A percentile compares a stretch with the other conserved stretches of the same genome.
Conservation (phyloP, 2,113 vertebrate species). For the Tamias sibiricus region DNA sequence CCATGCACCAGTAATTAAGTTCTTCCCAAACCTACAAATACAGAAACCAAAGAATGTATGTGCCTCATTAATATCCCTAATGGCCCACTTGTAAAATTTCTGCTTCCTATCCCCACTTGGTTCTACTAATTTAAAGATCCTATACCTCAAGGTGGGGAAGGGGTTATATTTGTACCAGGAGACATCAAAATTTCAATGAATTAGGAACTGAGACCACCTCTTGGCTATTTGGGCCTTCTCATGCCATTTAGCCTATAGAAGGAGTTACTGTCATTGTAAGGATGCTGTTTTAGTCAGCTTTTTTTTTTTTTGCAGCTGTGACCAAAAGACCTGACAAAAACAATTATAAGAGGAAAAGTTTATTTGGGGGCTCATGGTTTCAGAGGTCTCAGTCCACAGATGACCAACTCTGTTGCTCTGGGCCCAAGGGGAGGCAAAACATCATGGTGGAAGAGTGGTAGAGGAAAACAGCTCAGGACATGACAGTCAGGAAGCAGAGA, state of each 20-base stretch:
- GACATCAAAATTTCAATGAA: not conserved
- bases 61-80: not conserved
- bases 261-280: not conserved
- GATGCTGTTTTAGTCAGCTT: not conserved
- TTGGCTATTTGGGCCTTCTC: not conserved
- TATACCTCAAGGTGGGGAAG: not conserved
- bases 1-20: not conserved
- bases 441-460: too few species aligned
- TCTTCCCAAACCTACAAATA: not conserved
- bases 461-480: too few species aligned
- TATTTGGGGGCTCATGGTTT: too few species aligned
- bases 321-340: too few species aligned
- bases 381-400: too few species aligned
- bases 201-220: not conserved
- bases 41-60: not conserved
- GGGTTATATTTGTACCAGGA: not conserved
- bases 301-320: too few species aligned
- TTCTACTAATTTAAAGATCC: not conserved
- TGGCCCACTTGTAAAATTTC: not conserved
- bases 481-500: too few species aligned
- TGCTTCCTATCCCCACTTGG: not conserved
- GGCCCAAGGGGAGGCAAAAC: too few species aligned
- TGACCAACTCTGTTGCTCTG: too few species aligned
- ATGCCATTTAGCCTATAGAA: not conserved
- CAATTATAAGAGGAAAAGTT: too few species aligned